phyloP scores from a whole-genome alignment of 2,113 vertebrate genomes.

The Crypturellus undulatus region DNA sequence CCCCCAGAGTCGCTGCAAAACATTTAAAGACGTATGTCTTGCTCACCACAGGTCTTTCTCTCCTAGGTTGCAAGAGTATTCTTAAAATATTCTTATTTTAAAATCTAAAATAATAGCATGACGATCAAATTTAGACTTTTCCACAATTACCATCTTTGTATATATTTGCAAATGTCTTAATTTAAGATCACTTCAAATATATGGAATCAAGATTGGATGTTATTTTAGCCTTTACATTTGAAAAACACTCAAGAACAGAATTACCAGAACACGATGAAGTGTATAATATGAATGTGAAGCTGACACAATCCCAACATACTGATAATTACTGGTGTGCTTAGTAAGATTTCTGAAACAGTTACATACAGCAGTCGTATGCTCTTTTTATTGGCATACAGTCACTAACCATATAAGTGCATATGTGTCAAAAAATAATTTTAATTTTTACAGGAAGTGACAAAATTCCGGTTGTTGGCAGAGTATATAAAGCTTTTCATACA shows the following conservation, averaged over 20 bases:
- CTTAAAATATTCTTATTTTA: neutral
- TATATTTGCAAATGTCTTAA: neutral
- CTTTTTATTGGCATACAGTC: conserved; percentile 75
- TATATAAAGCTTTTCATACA: conserved; percentile 71
- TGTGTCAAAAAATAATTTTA: conserved; percentile 65
- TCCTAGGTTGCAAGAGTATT: neutral
- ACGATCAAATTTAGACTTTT: neutral
- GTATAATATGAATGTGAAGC: neutral
- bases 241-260: neutral
- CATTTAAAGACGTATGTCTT: neutral
- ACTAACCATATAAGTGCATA: conserved; percentile 68
- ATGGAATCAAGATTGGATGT: neutral
- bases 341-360: conserved; percentile 55
- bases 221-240: neutral
- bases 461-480: conserved; percentile 64
- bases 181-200: neutral
- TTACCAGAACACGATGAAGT: neutral
- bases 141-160: neutral
- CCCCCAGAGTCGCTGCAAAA: neutral
- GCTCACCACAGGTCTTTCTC: neutral
- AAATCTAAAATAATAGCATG: neutral
- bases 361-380: conserved; percentile 56
- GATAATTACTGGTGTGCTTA: neutral
- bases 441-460: conserved; percentile 74
- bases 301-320: rapidly evolving